Evolutionary conservation across 2,113 vertebrate species (phyloP).

Genomic region (Macquaria australasica): DNA sequence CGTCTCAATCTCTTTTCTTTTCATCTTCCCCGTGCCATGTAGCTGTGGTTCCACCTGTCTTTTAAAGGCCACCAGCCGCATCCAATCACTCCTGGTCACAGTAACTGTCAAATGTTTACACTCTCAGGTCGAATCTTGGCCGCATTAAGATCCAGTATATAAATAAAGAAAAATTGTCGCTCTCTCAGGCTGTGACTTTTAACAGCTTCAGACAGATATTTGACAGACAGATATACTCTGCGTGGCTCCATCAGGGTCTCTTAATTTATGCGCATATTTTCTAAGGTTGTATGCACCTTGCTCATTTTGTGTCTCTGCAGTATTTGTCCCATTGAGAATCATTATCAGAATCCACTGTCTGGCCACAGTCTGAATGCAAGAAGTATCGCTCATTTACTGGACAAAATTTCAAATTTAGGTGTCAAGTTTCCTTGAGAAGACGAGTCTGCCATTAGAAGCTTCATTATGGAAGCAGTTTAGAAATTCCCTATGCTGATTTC

Average conservation of each 20-base stretch:
- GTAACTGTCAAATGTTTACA: conserved; percentile 31
- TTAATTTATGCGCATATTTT: conserved; percentile 2
- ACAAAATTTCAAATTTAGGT: conserved; percentile 11
- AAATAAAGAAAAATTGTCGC: conserved; percentile 28
- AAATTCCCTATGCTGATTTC: conserved; percentile 17
- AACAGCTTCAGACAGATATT: conserved; percentile 33
- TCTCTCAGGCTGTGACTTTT: conserved; percentile 29
- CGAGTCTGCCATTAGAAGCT: not conserved
- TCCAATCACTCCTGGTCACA: conserved; percentile 33
- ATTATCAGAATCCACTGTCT: conserved; percentile 5
- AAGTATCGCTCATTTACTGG: not conserved
- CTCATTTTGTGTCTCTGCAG: conserved; percentile 3
- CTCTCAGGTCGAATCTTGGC: not conserved
- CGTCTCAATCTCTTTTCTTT: conserved; percentile 30
- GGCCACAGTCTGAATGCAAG: not conserved
- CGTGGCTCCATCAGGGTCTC: conserved; percentile 18
- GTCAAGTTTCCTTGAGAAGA: not conserved
- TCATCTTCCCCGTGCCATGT: conserved; percentile 51
- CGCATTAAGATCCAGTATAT: conserved; percentile 2
- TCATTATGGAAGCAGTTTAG: not conserved
- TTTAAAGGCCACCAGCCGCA: conserved; percentile 50
- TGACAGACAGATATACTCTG: conserved; percentile 17
- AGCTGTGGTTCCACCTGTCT: conserved; percentile 35
- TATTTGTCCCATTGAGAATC: conserved; percentile 6
- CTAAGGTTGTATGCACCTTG: not conserved